Percentiles rank a stretch among this genome's conserved stretches.
phyloP scores from a whole-genome alignment of 1,140 invertebrate species.

The Tetragonula clypearis region DNA sequence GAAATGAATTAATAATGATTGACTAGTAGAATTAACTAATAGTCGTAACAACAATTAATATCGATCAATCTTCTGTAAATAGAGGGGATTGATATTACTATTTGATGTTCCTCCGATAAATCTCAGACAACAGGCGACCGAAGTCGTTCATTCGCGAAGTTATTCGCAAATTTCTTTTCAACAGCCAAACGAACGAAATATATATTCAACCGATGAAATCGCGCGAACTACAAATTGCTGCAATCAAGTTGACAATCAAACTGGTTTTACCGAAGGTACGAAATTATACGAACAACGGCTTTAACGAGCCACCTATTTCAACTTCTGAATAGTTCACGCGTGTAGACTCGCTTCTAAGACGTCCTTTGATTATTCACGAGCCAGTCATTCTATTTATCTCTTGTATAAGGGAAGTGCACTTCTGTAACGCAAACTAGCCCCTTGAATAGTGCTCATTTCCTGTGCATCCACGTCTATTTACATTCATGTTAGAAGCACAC shows the following conservation, averaged over 20 bases:
- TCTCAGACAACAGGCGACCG: background rate
- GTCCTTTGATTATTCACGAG: conserved; percentile 20
- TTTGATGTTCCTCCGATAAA: background rate
- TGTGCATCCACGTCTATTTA: conserved; percentile 7
- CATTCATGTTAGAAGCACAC: conserved; percentile 12
- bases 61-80: too few relatives aligned
- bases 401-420: conserved; percentile 32
- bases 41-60: too few relatives aligned
- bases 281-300: background rate
- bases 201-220: background rate
- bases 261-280: background rate
- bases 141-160: too few relatives aligned
- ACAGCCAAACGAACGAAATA: too few relatives aligned
- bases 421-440: conserved; percentile 24
- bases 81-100: too few relatives aligned
- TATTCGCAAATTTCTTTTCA: background rate
- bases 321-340: background rate
- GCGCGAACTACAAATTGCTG: background rate
- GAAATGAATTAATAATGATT: too few relatives aligned
- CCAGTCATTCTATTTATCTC: conserved; percentile 27
- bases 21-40: too few relatives aligned
- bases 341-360: background rate
- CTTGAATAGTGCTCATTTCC: conserved; percentile 24
- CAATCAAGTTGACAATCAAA: background rate
- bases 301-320: conserved; percentile 10